A percentile compares a stretch with the other conserved stretches of the same genome.
Evolutionary conservation across 2,113 vertebrate species (phyloP).

Genomic region (Thermophis baileyi): DNA sequence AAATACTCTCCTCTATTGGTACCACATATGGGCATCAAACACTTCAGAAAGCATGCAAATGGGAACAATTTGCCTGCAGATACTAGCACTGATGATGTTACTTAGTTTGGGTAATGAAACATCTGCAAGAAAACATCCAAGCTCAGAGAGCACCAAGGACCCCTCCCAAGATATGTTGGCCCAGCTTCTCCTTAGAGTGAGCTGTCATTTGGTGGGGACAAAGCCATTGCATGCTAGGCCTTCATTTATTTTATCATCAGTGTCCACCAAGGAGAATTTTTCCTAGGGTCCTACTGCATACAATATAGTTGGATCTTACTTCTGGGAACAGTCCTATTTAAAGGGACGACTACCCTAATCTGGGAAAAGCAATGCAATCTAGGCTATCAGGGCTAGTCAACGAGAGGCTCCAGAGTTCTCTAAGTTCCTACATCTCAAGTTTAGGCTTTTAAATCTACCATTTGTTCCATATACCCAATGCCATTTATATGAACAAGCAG

Average conservation of each 20-base stretch:
- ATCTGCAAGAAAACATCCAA: background rate
- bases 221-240: background rate
- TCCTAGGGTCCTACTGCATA: background rate
- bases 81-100: background rate
- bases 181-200: background rate
- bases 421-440: background rate
- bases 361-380: background rate
- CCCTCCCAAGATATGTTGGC: background rate
- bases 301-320: background rate
- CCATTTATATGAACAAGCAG: background rate
- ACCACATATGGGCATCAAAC: background rate
- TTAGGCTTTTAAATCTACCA: background rate
- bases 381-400: background rate
- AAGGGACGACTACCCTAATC: too few relatives aligned
- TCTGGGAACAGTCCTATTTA: background rate
- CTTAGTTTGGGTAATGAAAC: background rate
- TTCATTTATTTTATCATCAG: background rate
- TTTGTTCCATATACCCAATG: background rate
- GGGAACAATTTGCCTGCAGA: background rate
- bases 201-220: background rate
- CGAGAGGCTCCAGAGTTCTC: background rate
- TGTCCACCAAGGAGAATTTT: background rate
- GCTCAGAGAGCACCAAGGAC: background rate
- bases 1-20: background rate
- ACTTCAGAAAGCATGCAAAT: background rate